phyloP scores from a whole-genome alignment of 1,140 invertebrate genomes.

The Anoplophora glabripennis region DNA sequence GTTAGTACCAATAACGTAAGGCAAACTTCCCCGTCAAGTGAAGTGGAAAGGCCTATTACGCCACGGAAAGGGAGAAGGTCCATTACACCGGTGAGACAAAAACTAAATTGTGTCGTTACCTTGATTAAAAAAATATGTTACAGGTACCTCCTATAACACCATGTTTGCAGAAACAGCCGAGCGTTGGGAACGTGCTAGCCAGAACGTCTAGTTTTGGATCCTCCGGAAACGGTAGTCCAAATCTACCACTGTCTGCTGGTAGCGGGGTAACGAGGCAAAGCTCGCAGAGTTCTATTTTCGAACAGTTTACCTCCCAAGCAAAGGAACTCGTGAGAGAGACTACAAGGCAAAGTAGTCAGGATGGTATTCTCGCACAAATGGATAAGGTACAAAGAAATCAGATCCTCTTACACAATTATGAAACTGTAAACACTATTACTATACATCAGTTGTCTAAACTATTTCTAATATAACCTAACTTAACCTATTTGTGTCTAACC shows the following conservation, averaged over 20 bases:
- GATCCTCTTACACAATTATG: too few relatives aligned
- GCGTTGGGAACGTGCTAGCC: conserved; percentile 61
- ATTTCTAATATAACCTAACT: too few relatives aligned
- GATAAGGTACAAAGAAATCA: conserved; percentile 65
- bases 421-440: conserved; percentile 1
- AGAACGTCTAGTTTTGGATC: conserved; percentile 63
- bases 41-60: conserved; percentile 48
- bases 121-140: conserved; percentile 7
- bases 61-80: conserved; percentile 41
- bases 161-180: conserved; percentile 58
- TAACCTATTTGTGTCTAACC: too few relatives aligned
- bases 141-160: conserved; percentile 41
- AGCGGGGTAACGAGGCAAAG: conserved; percentile 65
- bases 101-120: conserved; percentile 8
- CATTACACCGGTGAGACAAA: conserved; percentile 4
- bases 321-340: conserved; percentile 83
- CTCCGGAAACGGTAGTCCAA: conserved; percentile 47
- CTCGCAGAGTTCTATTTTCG: conserved; percentile 77
- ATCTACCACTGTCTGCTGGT: conserved; percentile 41
- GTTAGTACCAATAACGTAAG: conserved; percentile 57
- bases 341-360: conserved; percentile 83
- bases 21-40: conserved; percentile 45
- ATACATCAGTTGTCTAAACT: too few relatives aligned
- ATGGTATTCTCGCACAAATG: conserved; percentile 84
- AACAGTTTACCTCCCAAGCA: conserved; percentile 80